Conservation (phyloP, 2,797 vertebrate genomes). For the Hippoglossus hippoglossus region DNA sequence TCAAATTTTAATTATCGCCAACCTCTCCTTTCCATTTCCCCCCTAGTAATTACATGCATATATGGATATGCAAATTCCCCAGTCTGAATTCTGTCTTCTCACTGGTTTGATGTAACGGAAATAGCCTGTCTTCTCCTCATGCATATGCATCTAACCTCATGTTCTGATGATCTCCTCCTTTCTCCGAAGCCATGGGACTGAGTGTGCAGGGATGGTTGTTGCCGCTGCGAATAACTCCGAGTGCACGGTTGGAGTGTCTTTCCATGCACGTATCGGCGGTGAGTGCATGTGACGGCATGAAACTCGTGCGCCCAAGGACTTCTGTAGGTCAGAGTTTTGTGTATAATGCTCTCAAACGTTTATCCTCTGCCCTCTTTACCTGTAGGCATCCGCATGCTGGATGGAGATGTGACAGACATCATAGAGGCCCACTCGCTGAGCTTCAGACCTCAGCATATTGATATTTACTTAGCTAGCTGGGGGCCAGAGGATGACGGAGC, state of each 20-base stretch:
- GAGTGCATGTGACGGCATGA: conserved; percentile 62
- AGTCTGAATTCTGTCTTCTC: conserved; percentile 66
- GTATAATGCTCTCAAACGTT: neutral
- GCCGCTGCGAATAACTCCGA: conserved; percentile 94
- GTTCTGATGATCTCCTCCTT: conserved; percentile 70
- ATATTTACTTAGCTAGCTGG: conserved; percentile 96
- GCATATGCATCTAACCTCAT: conserved; percentile 73
- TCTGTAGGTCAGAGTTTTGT: conserved; percentile 36
- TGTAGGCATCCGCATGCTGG: conserved; percentile 94
- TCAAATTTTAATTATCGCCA: conserved; percentile 57
- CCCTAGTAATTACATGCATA: conserved; percentile 63
- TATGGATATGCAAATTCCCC: conserved; percentile 71
- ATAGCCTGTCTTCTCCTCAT: conserved; percentile 74
- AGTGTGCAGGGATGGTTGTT: conserved; percentile 94
- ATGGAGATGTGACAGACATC: conserved; percentile 95
- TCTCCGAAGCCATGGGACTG: conserved; percentile 92
- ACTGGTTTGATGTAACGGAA: conserved; percentile 74
- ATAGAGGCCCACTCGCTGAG: conserved; percentile 94
- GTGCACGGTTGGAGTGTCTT: conserved; percentile 94
- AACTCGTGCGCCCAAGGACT: conserved; percentile 23
- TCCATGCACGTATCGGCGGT: conserved; percentile 94
- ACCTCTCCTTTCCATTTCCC: conserved; percentile 38
- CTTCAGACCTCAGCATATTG: conserved; percentile 91
- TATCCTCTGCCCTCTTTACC: neutral
- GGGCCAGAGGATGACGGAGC: conserved; percentile 94